phyloP scores from a whole-genome alignment of 1,140 invertebrate genomes.

The Dryas iulia region DNA sequence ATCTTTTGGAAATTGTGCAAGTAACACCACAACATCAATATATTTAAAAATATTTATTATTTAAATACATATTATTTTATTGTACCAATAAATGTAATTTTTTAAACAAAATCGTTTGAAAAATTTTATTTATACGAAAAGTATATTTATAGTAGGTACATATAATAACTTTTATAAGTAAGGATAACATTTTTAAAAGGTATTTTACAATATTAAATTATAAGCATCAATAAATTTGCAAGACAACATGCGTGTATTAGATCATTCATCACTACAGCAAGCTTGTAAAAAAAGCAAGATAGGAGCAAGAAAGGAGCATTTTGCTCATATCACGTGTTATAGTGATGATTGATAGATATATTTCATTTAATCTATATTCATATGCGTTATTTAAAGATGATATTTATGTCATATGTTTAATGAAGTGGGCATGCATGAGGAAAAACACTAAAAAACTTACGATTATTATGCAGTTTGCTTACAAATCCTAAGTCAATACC shows the following conservation, averaged over 20 bases:
- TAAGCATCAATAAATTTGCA: conserved; percentile 1
- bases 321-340: background rate
- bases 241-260: conserved; percentile 8
- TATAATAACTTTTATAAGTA: background rate
- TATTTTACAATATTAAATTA: background rate
- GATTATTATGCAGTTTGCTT: background rate
- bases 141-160: background rate
- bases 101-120: background rate
- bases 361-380: background rate
- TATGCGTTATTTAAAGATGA: conserved; percentile 3
- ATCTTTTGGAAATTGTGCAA: background rate
- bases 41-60: background rate
- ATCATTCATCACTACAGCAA: conserved; percentile 18
- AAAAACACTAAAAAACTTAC: conserved; percentile 19
- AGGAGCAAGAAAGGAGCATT: background rate
- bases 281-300: background rate
- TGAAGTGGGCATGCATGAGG: conserved; percentile 40
- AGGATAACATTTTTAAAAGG: background rate
- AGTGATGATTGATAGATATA: background rate
- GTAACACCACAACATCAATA: background rate
- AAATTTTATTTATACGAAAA: background rate
- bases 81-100: background rate
- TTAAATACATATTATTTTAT: background rate
- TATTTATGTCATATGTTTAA: conserved; percentile 32
- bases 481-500: conserved; percentile 8